Evolutionary conservation across 2,888 invertebrate genomes (phyloP).

Genomic region (Villa cingulata): DNA sequence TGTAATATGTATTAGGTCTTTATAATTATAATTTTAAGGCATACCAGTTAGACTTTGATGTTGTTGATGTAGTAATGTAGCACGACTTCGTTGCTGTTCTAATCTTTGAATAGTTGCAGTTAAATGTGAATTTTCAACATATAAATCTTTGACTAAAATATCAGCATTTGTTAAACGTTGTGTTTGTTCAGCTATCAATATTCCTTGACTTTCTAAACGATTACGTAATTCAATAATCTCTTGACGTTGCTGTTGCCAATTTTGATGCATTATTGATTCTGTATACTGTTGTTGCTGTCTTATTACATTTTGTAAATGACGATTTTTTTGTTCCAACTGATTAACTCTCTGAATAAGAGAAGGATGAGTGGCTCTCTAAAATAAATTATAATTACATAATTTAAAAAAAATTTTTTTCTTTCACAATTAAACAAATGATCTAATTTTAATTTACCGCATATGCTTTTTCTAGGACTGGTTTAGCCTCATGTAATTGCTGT

Average conservation of each 20-base stretch:
- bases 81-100: constrained; percentile 33
- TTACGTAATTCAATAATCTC: constrained; percentile 38
- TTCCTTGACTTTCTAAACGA: constrained; percentile 38
- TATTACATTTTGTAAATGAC: constrained; percentile 46
- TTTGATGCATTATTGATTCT: constrained; percentile 46
- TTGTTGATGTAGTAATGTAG: constrained; percentile 32
- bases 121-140: constrained; percentile 71
- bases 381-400: neutral
- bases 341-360: constrained; percentile 34
- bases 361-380: constrained; percentile 33
- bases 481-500: constrained; percentile 36
- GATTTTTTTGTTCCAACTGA: constrained; percentile 46
- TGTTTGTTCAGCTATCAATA: constrained; percentile 40
- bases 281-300: constrained; percentile 50
- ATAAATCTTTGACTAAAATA: constrained; percentile 65
- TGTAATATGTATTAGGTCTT: neutral
- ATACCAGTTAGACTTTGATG: constrained; percentile 26
- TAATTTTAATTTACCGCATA: constrained; percentile 28
- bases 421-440: neutral
- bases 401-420: neutral
- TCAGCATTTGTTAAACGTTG: constrained; percentile 61
- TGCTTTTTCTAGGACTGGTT: constrained; percentile 35
- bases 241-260: constrained; percentile 35
- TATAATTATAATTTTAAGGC: constrained; percentile 19
- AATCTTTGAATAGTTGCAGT: constrained; percentile 42